These are phyloP conservation scores for Solenodon paradoxus DNA, from an alignment of 2,113 vertebrate genomes.

Conservation along the genomic window DNA sequence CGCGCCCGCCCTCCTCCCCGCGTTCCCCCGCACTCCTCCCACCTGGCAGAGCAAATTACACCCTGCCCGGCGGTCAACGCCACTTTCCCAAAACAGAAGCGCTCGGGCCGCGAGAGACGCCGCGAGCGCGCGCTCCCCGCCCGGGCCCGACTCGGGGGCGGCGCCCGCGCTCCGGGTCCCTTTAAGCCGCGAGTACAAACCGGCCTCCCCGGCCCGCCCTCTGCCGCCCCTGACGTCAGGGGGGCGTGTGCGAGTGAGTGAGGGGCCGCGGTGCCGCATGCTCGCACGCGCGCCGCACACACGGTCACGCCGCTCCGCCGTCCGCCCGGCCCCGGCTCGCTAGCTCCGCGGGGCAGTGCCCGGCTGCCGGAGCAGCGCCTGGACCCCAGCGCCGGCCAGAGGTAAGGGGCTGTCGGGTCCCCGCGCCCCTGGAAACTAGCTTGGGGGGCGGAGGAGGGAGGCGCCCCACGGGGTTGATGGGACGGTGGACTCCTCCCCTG, in stretches of 20 bases:
- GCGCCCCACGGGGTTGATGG: neutral
- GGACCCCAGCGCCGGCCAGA: constrained; percentile 19
- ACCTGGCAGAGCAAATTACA: constrained; percentile 64
- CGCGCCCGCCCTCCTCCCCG: neutral
- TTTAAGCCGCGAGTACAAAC: constrained; percentile 78
- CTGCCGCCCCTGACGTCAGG: constrained; percentile 82
- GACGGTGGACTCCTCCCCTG: neutral
- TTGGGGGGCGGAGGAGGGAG: neutral
- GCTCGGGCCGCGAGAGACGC: neutral
- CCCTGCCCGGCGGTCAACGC: constrained; percentile 59
- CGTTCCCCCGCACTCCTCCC: constrained; percentile 23
- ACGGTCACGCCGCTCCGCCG: neutral
- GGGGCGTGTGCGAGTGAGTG: constrained; percentile 72
- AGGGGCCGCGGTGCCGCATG: constrained; percentile 67
- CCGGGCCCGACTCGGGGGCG: neutral
- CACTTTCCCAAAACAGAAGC: constrained; percentile 36
- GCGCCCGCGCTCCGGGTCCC: constrained; percentile 16
- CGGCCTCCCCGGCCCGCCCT: constrained; percentile 76
- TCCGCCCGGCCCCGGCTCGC: constrained; percentile 39
- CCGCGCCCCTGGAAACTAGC: neutral
- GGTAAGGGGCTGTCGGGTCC: constrained; percentile 20
- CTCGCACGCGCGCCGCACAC: constrained; percentile 46
- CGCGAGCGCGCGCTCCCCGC: neutral
- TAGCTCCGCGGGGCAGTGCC: neutral
- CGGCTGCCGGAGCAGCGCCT: constrained; percentile 39